phyloP scores from a whole-genome alignment of 1,140 invertebrate genomes.

The Aphelinus atriplicis region DNA sequence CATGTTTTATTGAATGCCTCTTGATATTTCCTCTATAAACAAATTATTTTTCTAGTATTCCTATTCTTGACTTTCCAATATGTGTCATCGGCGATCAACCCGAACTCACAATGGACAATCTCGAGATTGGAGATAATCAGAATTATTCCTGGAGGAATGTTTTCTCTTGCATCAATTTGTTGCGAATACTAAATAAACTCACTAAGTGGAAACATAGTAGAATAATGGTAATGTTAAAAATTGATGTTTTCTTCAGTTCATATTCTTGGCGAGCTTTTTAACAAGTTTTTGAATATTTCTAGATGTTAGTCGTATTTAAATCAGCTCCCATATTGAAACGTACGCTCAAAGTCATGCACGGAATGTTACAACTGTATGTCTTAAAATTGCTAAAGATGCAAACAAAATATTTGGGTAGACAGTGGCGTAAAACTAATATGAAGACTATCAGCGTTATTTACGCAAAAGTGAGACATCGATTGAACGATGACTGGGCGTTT shows the following conservation, averaged over 20 bases:
- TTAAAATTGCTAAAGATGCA: constrained; percentile 99
- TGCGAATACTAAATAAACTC: constrained; percentile 97
- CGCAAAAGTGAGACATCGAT: constrained; percentile 91
- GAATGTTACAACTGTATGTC: constrained; percentile 98
- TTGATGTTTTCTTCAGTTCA: neutral
- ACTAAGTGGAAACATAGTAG: constrained; percentile 99
- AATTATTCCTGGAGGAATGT: constrained; percentile 97
- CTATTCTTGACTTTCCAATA: constrained; percentile 93
- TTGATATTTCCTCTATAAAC: constrained; percentile 1
- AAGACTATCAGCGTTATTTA: constrained; percentile 99
- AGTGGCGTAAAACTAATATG: constrained; percentile 99
- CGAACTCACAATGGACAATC: constrained; percentile 91
- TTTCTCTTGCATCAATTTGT: constrained; percentile 97
- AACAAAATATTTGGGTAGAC: constrained; percentile 97
- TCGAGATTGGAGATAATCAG: constrained; percentile 89
- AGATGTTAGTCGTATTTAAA: constrained; percentile 99
- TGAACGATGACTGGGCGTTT: constrained; percentile 99
- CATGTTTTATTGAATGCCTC: constrained; percentile 1
- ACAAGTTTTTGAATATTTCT: constrained; percentile 40
- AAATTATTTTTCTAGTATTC: constrained; percentile 73
- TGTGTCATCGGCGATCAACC: constrained; percentile 97
- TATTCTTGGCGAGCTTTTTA: neutral
- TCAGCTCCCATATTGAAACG: constrained; percentile 98
- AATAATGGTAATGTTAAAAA: constrained; percentile 81
- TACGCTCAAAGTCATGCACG: constrained; percentile 93